These are phyloP conservation scores for Cephus sareptanus DNA, from an alignment of 2,888 invertebrate species.

Conservation along the genomic window DNA sequence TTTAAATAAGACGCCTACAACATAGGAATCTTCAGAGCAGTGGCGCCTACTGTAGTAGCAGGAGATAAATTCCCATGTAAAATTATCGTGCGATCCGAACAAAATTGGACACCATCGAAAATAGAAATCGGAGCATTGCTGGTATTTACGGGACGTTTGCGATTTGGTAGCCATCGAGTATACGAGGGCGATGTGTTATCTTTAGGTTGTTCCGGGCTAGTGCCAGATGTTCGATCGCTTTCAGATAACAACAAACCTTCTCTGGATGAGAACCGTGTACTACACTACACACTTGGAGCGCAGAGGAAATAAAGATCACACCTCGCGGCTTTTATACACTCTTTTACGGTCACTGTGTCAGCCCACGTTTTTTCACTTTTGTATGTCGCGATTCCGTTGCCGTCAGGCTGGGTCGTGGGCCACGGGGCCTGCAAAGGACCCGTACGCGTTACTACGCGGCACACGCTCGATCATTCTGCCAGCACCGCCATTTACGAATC, in stretches of 20 bases:
- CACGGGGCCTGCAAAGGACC: constrained; percentile 51
- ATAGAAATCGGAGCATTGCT: background rate
- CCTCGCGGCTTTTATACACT: constrained; percentile 5
- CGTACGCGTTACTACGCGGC: constrained; percentile 46
- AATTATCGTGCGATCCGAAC: background rate
- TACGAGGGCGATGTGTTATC: background rate
- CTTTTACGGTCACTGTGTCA: background rate
- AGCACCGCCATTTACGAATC: constrained; percentile 55
- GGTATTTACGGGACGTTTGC: background rate
- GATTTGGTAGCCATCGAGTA: background rate
- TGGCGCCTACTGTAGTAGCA: background rate
- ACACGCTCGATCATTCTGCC: constrained; percentile 47
- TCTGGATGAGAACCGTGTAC: background rate
- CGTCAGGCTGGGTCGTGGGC: constrained; percentile 46
- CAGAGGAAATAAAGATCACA: background rate
- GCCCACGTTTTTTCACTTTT: background rate
- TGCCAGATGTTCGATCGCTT: constrained; percentile 1
- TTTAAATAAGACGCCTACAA: background rate
- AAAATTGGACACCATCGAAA: background rate
- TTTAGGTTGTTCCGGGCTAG: background rate
- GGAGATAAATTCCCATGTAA: background rate
- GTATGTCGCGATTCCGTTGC: constrained; percentile 13
- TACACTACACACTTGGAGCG: constrained; percentile 12
- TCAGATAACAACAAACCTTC: constrained; percentile 1
- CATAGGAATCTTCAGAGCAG: background rate